Percentiles rank a stretch among this genome's conserved stretches.
These are phyloP conservation scores for Sternotherus odoratus DNA, from an alignment of 2,797 vertebrate genomes.

Conservation along the genomic window DNA sequence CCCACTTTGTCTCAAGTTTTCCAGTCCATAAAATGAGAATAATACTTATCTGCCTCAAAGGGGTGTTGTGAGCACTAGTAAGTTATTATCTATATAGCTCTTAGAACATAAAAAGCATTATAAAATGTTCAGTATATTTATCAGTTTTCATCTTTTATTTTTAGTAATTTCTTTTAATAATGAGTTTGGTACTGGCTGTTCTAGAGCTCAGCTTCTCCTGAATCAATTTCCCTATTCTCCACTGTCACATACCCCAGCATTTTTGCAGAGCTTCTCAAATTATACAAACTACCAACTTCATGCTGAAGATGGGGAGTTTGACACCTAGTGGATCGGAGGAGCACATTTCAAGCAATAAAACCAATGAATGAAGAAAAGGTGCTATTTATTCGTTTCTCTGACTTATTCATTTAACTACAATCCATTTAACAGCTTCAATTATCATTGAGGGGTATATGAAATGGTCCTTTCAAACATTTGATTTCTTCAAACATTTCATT, in stretches of 20 bases:
- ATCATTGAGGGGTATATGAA: constrained; percentile 29
- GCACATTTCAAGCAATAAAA: neutral
- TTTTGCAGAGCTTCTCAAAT: neutral
- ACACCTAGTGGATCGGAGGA: neutral
- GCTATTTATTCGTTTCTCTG: constrained; percentile 36
- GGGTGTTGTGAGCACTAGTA: neutral
- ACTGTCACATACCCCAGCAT: neutral
- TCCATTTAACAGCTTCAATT: constrained; percentile 46
- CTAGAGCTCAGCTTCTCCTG: neutral
- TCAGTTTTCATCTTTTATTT: neutral
- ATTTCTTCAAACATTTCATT: constrained; percentile 36
- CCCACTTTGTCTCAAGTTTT: neutral
- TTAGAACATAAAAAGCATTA: neutral
- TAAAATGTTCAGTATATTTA: neutral
- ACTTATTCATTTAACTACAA: constrained; percentile 57
- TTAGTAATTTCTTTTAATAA: neutral
- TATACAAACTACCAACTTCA: neutral
- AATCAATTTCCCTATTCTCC: neutral
- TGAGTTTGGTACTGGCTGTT: neutral
- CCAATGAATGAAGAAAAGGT: neutral
- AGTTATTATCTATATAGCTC: neutral
- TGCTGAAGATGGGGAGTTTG: neutral
- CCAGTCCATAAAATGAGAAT: neutral
- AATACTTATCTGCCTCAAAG: neutral
- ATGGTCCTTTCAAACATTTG: neutral